A percentile compares a stretch with the other conserved stretches of the same genome.
Evolutionary conservation across 1,140 invertebrate species (phyloP).

Genomic region (Sinella curviseta): DNA sequence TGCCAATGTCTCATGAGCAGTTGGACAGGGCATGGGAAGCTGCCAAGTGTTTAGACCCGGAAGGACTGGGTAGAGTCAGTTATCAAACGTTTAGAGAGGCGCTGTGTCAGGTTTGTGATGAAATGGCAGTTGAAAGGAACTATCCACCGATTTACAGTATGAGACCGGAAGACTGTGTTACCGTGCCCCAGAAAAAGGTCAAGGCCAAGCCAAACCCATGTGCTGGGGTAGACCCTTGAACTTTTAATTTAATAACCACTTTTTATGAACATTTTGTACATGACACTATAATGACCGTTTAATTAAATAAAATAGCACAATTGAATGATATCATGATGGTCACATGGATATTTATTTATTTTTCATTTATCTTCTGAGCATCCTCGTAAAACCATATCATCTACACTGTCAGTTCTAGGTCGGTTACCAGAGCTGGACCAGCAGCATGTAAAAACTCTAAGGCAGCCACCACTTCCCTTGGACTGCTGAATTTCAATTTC

Average conservation of each 20-base stretch:
- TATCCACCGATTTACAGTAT: neutral
- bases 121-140: neutral
- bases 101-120: slow-evolving; percentile 21
- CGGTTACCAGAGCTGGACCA: neutral
- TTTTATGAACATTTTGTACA: too few relatives aligned
- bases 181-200: neutral
- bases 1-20: slow-evolving; percentile 41
- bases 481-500: neutral
- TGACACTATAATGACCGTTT: too few relatives aligned
- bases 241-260: neutral
- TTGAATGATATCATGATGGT: too few relatives aligned
- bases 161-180: neutral
- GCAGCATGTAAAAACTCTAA: neutral
- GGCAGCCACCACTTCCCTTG: neutral
- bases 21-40: slow-evolving; percentile 44
- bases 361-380: too few relatives aligned
- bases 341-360: too few relatives aligned
- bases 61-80: slow-evolving; percentile 41
- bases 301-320: too few relatives aligned
- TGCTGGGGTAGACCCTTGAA: neutral
- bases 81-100: slow-evolving; percentile 49
- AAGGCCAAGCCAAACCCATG: neutral
- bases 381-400: neutral
- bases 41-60: slow-evolving; percentile 43
- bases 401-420: neutral